Base-by-base conservation (phyloP, 2,888 invertebrate species). In the Drosophila kanekoi region DNA sequence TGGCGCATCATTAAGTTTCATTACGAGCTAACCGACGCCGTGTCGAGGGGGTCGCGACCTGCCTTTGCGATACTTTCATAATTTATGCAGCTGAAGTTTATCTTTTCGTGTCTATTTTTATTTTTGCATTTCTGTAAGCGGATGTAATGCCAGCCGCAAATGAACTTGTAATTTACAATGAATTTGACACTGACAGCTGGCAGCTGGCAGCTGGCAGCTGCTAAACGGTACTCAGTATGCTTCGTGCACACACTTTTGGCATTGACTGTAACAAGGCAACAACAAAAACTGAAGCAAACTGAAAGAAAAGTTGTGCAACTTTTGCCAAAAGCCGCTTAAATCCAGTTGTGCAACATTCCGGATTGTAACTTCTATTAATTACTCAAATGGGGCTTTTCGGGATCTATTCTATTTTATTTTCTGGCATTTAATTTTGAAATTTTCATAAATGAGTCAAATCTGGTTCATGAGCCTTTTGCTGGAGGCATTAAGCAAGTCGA, bases 161-260 rank as follows among this genome's bases (percentile, higher is more conserved):
- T 86, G 88, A 86, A 86, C 83, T 86, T 86, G 88, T 79, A 86
- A 88, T 81, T 86, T 75, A 66, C 85, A 82, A 68, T 79, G 86
- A 79, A 81, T 89, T 82, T 87, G 89, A 87, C 86, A 87, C 87
- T 87, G 89, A 87, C 87, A 84, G 74, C 72, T 70, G 79, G 62
- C 72, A 49, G 49, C 11, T 47, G 40, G 40, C 47, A 62, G 49
- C 38, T 67, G 58, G 69, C 63, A 78, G 64, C 74, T 64, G 59
- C 33, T 62, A 69, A 63, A 71, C 64, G 53, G 65, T 62, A 66
- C 51, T 47, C 54, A 51, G n/a, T 59, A 18, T 38, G n/a, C 44
- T 49, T 20, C 37, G 28, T 61, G 37, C 69, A 52, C 53, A 62
- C n/a, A 68, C 69, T 62, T 70, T 65, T 75, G 71, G 75, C 74